phyloP scores from a whole-genome alignment of 2,797 vertebrate species.

The Thaleichthys pacificus region DNA sequence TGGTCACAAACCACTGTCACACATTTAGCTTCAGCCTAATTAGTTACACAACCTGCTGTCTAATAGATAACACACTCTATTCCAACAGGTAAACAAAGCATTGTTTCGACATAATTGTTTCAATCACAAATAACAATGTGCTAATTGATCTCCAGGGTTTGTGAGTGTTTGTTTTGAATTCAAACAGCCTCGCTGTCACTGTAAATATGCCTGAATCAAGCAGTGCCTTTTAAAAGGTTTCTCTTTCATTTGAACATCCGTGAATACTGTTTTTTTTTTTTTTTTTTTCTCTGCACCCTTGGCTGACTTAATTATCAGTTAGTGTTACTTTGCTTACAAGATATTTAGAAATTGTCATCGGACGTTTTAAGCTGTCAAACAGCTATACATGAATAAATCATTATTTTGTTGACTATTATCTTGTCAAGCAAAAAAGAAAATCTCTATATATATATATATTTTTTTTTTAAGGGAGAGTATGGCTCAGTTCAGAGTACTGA shows the following conservation, averaged over 20 bases:
- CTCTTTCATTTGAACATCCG: constrained; percentile 41
- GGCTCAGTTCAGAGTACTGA: no score
- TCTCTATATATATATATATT: no score
- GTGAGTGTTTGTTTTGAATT: constrained; percentile 1
- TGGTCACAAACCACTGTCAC: not conserved
- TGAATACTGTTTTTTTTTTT: constrained; percentile 38
- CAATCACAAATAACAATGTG: not conserved
- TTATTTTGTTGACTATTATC: constrained; percentile 24
- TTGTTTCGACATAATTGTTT: not conserved
- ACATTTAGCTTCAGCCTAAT: not conserved
- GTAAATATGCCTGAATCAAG: constrained; percentile 13
- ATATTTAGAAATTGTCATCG: not conserved
- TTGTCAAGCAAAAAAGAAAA: no score
- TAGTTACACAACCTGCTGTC: no score
- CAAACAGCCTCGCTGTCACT: constrained; percentile 7
- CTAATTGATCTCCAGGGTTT: not conserved
- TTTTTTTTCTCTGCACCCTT: constrained; percentile 23
- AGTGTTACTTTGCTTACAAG: constrained; percentile 54
- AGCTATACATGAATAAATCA: constrained; percentile 29
- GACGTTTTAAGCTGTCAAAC: constrained; percentile 59
- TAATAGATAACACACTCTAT: not conserved
- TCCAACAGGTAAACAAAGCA: not conserved
- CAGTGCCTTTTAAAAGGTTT: constrained; percentile 38
- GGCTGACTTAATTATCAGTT: constrained; percentile 51
- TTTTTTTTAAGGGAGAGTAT: no score